Evolutionary conservation across 2,797 vertebrate genomes (phyloP).

Genomic region (Sebastes steindachneri): DNA sequence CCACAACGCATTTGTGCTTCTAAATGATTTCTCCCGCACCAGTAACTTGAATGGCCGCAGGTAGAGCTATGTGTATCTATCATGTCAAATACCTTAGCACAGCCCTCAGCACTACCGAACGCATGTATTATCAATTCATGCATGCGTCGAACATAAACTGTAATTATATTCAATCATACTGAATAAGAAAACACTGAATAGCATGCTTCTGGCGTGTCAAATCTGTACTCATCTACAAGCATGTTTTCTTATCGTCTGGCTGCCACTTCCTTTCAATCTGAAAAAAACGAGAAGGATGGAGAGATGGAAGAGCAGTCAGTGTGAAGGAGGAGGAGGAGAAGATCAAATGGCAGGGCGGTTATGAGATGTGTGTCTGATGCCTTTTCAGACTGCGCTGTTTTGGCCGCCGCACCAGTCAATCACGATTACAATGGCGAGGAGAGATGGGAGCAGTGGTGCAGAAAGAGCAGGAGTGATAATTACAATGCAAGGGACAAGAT

Average conservation of each 20-base stretch:
- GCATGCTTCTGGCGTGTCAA: conserved; percentile 46
- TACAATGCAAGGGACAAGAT: conserved; percentile 90
- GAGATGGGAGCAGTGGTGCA: conserved; percentile 89
- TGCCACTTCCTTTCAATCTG: conserved; percentile 68
- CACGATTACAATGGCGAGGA: conserved; percentile 88
- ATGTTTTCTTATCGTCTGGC: conserved; percentile 64
- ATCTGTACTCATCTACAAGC: conserved; percentile 53
- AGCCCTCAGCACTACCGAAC: neutral
- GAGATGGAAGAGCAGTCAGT: conserved; percentile 63
- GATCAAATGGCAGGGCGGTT: conserved; percentile 85
- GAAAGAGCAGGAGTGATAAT: conserved; percentile 89
- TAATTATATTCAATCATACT: conserved; percentile 60
- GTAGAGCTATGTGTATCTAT: neutral
- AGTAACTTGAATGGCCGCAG: neutral
- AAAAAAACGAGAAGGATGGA: conserved; percentile 38
- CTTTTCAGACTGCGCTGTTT: conserved; percentile 88
- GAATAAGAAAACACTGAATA: conserved; percentile 71
- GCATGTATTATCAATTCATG: conserved; percentile 48
- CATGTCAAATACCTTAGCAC: conserved; percentile 8
- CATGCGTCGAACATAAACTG: conserved; percentile 53
- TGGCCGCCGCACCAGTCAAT: conserved; percentile 89
- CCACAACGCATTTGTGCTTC: neutral
- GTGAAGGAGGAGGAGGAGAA: conserved; percentile 75
- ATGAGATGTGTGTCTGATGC: conserved; percentile 87
- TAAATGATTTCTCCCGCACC: neutral